Conservation (phyloP, 2,113 vertebrate species). For the Pelusios castaneus region DNA sequence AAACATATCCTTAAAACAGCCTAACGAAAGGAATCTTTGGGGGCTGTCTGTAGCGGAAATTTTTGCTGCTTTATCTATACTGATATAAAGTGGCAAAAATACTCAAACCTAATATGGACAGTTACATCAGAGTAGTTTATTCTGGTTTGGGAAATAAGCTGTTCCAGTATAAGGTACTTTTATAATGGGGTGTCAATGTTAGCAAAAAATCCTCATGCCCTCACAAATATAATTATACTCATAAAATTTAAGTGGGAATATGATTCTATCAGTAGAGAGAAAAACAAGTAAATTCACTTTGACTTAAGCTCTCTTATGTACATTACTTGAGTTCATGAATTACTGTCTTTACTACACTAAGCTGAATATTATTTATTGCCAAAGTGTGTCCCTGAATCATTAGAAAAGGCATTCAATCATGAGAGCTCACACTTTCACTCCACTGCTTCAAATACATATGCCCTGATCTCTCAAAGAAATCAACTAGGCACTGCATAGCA, state of each 20-base stretch:
- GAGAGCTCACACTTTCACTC: background rate
- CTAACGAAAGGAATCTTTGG: background rate
- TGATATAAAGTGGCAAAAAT: background rate
- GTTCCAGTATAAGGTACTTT: background rate
- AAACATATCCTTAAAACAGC: too few relatives aligned
- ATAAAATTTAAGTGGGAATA: background rate
- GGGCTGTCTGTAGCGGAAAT: accelerated
- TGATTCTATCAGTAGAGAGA: background rate
- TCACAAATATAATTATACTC: background rate
- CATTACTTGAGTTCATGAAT: background rate
- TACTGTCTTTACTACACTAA: background rate
- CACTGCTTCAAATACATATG: background rate
- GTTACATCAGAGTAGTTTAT: background rate
- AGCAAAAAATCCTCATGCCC: background rate
- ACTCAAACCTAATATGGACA: background rate
- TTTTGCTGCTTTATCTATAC: accelerated
- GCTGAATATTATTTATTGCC: background rate
- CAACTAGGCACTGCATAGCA: background rate
- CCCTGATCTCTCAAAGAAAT: background rate
- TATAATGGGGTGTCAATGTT: background rate
- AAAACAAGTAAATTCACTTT: background rate
- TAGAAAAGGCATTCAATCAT: background rate
- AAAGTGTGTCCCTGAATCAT: background rate
- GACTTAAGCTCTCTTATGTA: background rate
- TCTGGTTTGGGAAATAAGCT: background rate